Base-by-base conservation (phyloP, 2,113 vertebrate species). In the Psettodes erumei region DNA sequence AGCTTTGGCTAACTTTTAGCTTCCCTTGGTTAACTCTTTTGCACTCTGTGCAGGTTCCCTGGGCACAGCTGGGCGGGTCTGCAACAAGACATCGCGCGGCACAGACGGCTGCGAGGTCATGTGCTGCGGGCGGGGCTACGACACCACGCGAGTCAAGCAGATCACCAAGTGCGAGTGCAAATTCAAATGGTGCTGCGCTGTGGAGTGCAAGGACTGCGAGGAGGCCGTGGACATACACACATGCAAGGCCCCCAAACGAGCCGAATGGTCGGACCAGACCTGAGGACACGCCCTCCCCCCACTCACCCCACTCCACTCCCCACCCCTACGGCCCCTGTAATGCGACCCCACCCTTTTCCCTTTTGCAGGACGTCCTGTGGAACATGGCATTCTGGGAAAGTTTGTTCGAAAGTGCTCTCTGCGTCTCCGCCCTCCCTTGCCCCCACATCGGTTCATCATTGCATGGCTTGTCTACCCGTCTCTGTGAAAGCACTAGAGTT, bases 71-170 rank as follows among this genome's bases (percentile, higher is more conserved):
- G 97, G 98, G 2, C 92, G 98, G 0, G 94, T 97, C 61, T 99
- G 98, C 92, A 98, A 93, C 90, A 99, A 96, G 93, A 89, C 89
- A 13, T 99, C 97, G 0, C 94, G 96, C 0, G 97, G 96, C 48
- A 98, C 96, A 0, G 98, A 99, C 0, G 96, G 97, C 48, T 99
- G 98, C 16, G 98, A 99, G 90, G 96, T 99, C 89, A 99, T 99
- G 98, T 99, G 98, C 91, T 99, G 98, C 6, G 98, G 98, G 25
- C 93, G 98, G 35, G 98, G 98, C 27, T 99, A 99, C 6, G 98
- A 99, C 94, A 99, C 98, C 70, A 98, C 95, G 0, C 94, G 96
- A 37, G 93, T 96, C 74, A 96, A 94, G 1, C 95, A 96, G 13
- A 85, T 96, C 92, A 97, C 94, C 79, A 96, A 98, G 93, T 99